Base-by-base conservation (phyloP, 1,140 invertebrate genomes). In the Zaprionus taronus region DNA sequence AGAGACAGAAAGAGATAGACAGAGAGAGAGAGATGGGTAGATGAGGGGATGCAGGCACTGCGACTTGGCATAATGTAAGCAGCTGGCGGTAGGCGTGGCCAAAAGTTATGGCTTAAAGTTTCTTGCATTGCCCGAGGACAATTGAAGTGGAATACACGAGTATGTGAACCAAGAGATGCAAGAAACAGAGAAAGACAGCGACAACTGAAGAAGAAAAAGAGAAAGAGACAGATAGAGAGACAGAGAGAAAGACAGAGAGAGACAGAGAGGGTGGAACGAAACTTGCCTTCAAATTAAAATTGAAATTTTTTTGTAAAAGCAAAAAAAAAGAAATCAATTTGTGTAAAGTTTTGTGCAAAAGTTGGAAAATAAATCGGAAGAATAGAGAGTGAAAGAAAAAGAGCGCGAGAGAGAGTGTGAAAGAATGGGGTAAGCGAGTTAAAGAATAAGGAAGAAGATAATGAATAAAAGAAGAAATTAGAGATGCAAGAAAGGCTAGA, bases 31-130 rank as follows among this genome's bases (percentile, higher is more conserved):
- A 60, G 38, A 20, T 20, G 12, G 26, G 9, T n/a, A 67, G 20
- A 24, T 22, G 36, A 14, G n/a, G 31, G 11, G 5, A 0, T 34
- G 17, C 44, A 69, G 17, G 14, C 14, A 22, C 26, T 63, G 11
- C 34, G 47, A 71, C 31, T 73, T 65, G 81, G 81, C 81, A 82
- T 83, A 72, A 76, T 83, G 53, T 80, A 55, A 77, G 66, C 38
- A 63, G 63, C 58, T 63, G 56, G 44, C 75, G n/a, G 66, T 56
- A 41, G 79, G 38, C 72, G 77, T 66, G 72, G 49, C 60, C 51
- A 24, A 79, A 83, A 83, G 71, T 83, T 83, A 83, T 80, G 81
- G 60, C 71, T 78, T 72, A 63, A 83, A 83, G 69, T 69, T 83
- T 74, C 44, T 58, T 17, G 69, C 20, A 56, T 38, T 64, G 47